Evolutionary conservation across 2,888 invertebrate species (phyloP), one percentile per base, ranked within the genome.

Genomic region (Liodrosophila aerea): DNA sequence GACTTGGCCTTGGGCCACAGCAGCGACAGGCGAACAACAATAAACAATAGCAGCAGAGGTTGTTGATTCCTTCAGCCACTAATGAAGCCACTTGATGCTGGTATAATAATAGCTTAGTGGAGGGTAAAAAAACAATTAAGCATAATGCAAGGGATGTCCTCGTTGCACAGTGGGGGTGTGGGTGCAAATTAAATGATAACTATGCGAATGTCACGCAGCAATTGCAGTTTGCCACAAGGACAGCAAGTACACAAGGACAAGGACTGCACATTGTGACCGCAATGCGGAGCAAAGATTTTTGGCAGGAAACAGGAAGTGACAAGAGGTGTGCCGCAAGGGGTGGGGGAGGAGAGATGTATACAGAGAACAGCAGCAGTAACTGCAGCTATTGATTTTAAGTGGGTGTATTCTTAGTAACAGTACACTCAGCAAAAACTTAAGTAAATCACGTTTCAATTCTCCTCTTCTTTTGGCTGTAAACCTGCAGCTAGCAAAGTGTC

Each of bases 371-470:
- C 22, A 33, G 30, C n/a, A n/a, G n/a, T n/a, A n/a, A 74, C 66
- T 73, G 71, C 71, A 66, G 31, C 68, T 82, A 85, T 81, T 82
- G 83, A 82, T 81, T 77, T 68, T 56, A 9, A 51, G 47, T 58
- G 53, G 54, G 41, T 36, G 59, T 70, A 41, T 54, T 37, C 36
- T 49, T 52, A 36, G n/a, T 63, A 46, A 29, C 43, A 33, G 7
- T 8, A 16, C 39, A 9, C 18, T 13, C 12, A 22, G 22, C 4
- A 31, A n/a, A 27, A 13, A 13, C 27, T 18, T 8, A 22, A 22
- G 22, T 22, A n/a, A n/a, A n/a, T 22, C 22, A 22, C 22, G n/a
- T n/a, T 22, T 22, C 22, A 22, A 22, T 27, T 8, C 18, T 34
- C 40, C 1, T 36, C 15, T 13, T 13, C 8, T 36, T 36, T 8